phyloP scores from a whole-genome alignment of 2,888 invertebrate genomes.

The Oxytorus armatus region DNA sequence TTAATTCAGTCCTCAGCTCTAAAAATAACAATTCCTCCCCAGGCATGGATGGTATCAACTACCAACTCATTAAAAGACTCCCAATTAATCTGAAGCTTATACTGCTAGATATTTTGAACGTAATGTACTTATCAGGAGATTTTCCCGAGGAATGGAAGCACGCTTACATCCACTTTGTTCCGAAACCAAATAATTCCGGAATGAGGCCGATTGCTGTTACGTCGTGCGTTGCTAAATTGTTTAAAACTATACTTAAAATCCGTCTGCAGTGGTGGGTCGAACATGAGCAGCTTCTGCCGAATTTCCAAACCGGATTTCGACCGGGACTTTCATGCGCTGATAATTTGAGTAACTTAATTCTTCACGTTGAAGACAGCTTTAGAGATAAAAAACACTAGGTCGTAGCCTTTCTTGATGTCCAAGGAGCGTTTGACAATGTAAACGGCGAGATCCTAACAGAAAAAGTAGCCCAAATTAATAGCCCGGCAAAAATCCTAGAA shows the following conservation, averaged over 20 bases:
- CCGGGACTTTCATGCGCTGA: conserved; percentile 62
- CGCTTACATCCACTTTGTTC: conserved; percentile 55
- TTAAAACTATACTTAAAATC: conserved; percentile 68
- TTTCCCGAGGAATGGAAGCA: conserved; percentile 49
- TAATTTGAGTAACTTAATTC: conserved; percentile 53
- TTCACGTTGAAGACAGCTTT: conserved; percentile 56
- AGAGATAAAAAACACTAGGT: conserved; percentile 31
- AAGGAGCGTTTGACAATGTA: conserved; percentile 67
- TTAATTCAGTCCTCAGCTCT: no score
- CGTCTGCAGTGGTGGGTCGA: conserved; percentile 58
- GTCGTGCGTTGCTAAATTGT: conserved; percentile 67
- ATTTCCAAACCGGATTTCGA: conserved; percentile 66
- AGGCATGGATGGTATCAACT: no score
- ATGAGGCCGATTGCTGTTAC: conserved; percentile 64
- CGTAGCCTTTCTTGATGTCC: conserved; percentile 65
- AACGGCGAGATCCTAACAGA: conserved; percentile 56
- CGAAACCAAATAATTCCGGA: not conserved
- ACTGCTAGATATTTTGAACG: conserved; percentile 52
- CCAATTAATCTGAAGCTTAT: conserved; percentile 14
- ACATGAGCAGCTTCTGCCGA: no score
- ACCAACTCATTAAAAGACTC: no score
- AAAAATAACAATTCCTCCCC: no score
- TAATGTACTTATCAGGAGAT: not conserved
- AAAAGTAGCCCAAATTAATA: conserved; percentile 33
- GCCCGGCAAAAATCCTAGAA: conserved; percentile 31